Base-by-base conservation (phyloP, 2,113 vertebrate genomes). In the Clarias macrocephalus region DNA sequence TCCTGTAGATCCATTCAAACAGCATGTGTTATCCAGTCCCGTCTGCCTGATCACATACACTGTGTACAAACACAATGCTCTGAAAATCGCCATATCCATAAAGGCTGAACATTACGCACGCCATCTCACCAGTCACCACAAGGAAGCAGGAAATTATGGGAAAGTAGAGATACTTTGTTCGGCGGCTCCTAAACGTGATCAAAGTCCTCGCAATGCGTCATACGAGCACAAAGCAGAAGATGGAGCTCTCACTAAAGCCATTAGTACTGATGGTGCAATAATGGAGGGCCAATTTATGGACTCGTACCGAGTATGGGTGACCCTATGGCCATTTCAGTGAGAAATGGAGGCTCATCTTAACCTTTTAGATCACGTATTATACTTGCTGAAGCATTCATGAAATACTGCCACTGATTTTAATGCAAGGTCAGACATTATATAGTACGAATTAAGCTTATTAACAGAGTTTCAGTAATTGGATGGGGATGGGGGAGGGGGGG, bases 191-290 rank as follows among this genome's bases (percentile, higher is more conserved):
- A 62, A 63, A 83, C 60, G 48, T 90, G 87, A 88, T 90, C 89
- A 90, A 88, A 90, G 87, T 90, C 85, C 37, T 70, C 33, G 18
- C 30, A 6, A 16, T 87, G 81, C 80, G 42, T 90, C 79, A 57
- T 30, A 30, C 82, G 48, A 82, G 77, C 83, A 82, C 70, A 85
- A 59, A 80, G 76, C 82, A 82, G 76, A 88, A 90, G 87, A 88
- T 88, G 59, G 87, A 87, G 70, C 89, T 82, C 85, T 76, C 83
- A 87, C 83, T 80, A 85, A 80, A 70, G 77, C 85, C 87, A 88
- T 90, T 88, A 88, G 82, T 54, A n/a, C 85, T 85, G 89, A 88
- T 87, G 87, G 81, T 77, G 62, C 23, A 82, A 63, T 88, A 87
- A 79, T 85, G 82, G 85, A 88, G 70, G 85, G n/a, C 28, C 83